Conservation (phyloP, 2,888 invertebrate genomes). For the Syrista parreyssii region DNA sequence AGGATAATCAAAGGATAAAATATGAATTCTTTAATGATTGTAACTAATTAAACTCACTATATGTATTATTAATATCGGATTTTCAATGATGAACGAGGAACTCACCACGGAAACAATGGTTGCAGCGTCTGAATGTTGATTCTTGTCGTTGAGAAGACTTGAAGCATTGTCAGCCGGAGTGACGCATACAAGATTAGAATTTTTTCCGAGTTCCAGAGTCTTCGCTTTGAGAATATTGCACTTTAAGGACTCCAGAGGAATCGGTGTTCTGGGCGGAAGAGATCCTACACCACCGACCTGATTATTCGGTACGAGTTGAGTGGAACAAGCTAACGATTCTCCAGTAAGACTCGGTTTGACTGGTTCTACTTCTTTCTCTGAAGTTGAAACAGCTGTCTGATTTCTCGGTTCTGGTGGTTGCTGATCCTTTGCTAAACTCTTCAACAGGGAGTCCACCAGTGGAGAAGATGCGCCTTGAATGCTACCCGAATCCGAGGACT, state of each 20-base stretch:
- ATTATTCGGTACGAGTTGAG: constrained; percentile 77
- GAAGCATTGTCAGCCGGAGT: constrained; percentile 62
- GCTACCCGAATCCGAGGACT: constrained; percentile 63
- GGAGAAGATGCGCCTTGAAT: constrained; percentile 65
- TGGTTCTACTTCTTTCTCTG: constrained; percentile 74
- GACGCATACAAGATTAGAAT: constrained; percentile 60
- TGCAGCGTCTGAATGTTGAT: constrained; percentile 68
- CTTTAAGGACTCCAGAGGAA: constrained; percentile 92
- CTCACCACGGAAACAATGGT: constrained; percentile 84
- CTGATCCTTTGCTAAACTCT: constrained; percentile 79
- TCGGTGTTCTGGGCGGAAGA: constrained; percentile 70
- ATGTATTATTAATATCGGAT: background rate
- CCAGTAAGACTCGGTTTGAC: constrained; percentile 74
- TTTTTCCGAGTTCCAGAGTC: constrained; percentile 70
- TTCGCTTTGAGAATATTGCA: constrained; percentile 94
- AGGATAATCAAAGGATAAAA: background rate
- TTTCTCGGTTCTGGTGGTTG: constrained; percentile 72
- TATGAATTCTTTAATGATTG: background rate
- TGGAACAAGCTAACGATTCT: constrained; percentile 64
- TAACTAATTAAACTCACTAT: background rate
- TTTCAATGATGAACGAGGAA: constrained; percentile 29
- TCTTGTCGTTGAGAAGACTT: constrained; percentile 52
- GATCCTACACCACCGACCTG: constrained; percentile 72
- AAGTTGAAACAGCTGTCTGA: constrained; percentile 68
- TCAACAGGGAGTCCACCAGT: constrained; percentile 79